Evolutionary conservation across 2,888 invertebrate species (phyloP).

Genomic region (Hydropsyche betteni): DNA sequence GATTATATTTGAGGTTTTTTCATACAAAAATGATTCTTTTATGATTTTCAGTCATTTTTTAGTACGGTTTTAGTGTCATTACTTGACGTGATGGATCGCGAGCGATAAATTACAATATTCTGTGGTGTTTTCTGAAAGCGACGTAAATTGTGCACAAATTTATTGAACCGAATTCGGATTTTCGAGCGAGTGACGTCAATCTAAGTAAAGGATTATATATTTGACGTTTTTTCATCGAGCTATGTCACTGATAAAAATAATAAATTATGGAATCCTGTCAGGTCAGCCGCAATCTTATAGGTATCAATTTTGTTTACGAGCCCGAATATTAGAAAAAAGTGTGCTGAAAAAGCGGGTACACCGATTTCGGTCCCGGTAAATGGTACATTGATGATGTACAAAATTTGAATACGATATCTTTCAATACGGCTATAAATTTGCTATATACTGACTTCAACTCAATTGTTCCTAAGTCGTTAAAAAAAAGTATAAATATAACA

Average conservation of each 20-base stretch:
- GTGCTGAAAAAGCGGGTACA: too few species aligned
- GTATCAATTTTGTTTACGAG: slow-evolving; percentile 22
- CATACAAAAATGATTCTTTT: too few species aligned
- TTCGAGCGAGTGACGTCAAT: slow-evolving; percentile 24
- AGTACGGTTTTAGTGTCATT: slow-evolving; percentile 9
- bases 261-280: slow-evolving; percentile 23
- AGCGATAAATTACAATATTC: slow-evolving; percentile 27
- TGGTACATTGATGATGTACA: too few species aligned
- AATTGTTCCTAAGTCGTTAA: too few species aligned
- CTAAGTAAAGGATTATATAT: slow-evolving; percentile 24
- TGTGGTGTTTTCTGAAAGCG: slow-evolving; percentile 8
- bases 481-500: too few species aligned
- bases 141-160: slow-evolving; percentile 23
- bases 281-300: slow-evolving; percentile 22
- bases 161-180: slow-evolving; percentile 16
- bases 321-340: not conserved
- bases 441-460: too few species aligned
- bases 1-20: too few species aligned
- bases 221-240: slow-evolving; percentile 18
- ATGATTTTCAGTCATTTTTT: not conserved
- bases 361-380: too few species aligned
- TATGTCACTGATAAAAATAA: slow-evolving; percentile 28
- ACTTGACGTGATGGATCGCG: slow-evolving; percentile 20
- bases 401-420: too few species aligned
- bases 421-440: too few species aligned